phyloP scores from a whole-genome alignment of 53 echinoderm and acorn worm species.

The Mesocentrotus franciscanus region DNA sequence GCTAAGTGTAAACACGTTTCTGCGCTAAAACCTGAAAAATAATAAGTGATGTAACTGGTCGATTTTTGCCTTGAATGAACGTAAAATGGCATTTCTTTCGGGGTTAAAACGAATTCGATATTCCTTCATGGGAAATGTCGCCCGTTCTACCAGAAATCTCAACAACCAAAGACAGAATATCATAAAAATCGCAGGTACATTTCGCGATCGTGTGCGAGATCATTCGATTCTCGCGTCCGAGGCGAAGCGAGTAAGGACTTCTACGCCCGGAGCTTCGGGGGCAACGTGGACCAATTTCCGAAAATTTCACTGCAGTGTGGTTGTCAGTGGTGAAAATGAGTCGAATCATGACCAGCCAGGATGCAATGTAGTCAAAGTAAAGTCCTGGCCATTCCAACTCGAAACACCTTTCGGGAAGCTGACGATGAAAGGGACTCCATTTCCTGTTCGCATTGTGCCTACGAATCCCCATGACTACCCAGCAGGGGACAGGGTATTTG shows the following conservation, averaged over 20 bases:
- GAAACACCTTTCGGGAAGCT: slow-evolving; percentile 55
- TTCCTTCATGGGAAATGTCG: neutral
- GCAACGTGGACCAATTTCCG: slow-evolving; percentile 18
- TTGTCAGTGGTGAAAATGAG: neutral
- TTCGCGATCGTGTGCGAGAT: neutral
- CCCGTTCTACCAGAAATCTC: neutral
- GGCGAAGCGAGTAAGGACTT: neutral
- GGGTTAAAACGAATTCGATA: neutral
- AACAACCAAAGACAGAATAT: neutral
- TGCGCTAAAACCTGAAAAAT: neutral
- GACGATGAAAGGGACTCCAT: slow-evolving; percentile 15
- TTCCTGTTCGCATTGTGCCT: slow-evolving; percentile 52
- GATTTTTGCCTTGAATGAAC: neutral
- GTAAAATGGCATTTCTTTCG: neutral
- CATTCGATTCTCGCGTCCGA: neutral
- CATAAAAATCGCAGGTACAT: neutral
- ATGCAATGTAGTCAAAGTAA: slow-evolving; percentile 8
- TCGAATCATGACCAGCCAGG: neutral
- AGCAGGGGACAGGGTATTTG: slow-evolving; percentile 62
- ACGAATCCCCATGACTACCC: slow-evolving; percentile 62
- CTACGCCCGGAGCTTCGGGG: neutral
- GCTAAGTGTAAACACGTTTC: slow-evolving; percentile 14
- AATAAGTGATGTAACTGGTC: neutral
- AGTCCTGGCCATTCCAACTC: slow-evolving; percentile 59
- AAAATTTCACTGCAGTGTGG: neutral